Evolutionary conservation across 1,140 invertebrate species (phyloP).

Genomic region (Anastrepha ludens): DNA sequence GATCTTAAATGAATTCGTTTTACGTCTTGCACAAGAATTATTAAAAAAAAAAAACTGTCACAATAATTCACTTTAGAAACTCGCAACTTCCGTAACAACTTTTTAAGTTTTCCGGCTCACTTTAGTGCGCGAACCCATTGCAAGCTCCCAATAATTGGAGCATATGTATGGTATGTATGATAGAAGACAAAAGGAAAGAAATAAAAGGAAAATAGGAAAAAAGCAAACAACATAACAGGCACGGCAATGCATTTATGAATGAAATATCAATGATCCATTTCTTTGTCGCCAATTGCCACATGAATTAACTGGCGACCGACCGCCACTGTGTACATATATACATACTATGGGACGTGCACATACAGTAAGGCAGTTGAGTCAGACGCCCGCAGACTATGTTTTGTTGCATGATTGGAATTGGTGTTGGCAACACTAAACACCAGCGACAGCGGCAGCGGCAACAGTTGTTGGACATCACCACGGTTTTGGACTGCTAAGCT

Average conservation of each 20-base stretch:
- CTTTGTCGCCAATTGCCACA: conserved; percentile 38
- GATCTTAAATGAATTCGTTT: no score
- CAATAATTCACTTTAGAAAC: conserved; percentile 36
- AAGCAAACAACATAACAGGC: not conserved
- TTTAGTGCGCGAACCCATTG: not conserved
- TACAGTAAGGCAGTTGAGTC: not conserved
- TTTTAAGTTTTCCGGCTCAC: conserved; percentile 16
- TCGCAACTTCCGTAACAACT: conserved; percentile 32
- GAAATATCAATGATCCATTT: conserved; percentile 51
- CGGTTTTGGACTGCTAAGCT: not conserved
- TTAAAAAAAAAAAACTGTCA: not conserved
- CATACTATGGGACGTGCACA: no score
- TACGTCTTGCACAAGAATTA: no score
- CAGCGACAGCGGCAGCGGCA: not conserved
- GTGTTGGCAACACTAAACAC: conserved; percentile 38
- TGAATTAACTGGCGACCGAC: conserved; percentile 41
- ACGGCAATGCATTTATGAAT: conserved; percentile 48
- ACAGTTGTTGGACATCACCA: conserved; percentile 4
- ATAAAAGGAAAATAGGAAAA: not conserved
- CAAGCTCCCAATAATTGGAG: not conserved
- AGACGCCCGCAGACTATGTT: not conserved
- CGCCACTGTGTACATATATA: not conserved
- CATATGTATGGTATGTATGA: not conserved
- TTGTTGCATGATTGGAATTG: conserved; percentile 38
- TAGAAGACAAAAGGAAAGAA: not conserved